These are phyloP conservation scores for Apoda limacodes DNA, from an alignment of 2,888 invertebrate species.

Conservation along the genomic window DNA sequence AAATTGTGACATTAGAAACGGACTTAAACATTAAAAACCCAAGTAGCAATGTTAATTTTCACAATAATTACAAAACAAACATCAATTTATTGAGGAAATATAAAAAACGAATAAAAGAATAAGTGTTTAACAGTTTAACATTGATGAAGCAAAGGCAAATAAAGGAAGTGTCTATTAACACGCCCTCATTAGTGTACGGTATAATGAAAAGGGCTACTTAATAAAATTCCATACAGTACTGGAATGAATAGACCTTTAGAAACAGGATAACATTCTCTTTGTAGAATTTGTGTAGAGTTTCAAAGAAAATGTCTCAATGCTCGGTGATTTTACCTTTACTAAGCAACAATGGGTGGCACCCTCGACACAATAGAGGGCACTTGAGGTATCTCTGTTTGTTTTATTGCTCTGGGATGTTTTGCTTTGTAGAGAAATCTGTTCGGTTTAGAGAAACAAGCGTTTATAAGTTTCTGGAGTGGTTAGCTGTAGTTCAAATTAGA, in stretches of 20 bases:
- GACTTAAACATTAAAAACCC: too few species aligned
- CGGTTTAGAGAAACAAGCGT: too few species aligned
- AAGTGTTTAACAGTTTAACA: too few species aligned
- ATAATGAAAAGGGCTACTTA: constrained; percentile 42
- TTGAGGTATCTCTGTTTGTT: constrained; percentile 26
- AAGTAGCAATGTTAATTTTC: too few species aligned
- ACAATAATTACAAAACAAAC: too few species aligned
- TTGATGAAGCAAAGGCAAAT: constrained; percentile 7
- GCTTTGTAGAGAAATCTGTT: too few species aligned
- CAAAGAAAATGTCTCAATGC: constrained; percentile 26
- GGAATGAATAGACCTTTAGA: constrained; percentile 21
- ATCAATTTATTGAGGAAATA: too few species aligned
- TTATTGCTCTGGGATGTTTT: constrained; percentile 24
- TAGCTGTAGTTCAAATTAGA: too few species aligned
- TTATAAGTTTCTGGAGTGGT: too few species aligned
- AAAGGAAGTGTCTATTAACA: constrained; percentile 46
- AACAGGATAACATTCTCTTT: constrained; percentile 19
- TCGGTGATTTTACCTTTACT: constrained; percentile 30
- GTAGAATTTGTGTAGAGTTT: too few species aligned
- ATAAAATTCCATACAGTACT: constrained; percentile 30
- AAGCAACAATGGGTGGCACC: constrained; percentile 24
- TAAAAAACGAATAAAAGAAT: too few species aligned
- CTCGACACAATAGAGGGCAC: constrained; percentile 23
- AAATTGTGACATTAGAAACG: too few species aligned
- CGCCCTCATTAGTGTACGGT: constrained; percentile 40